Base-by-base conservation (phyloP, 2,888 invertebrate species). In the Junonia oenone region DNA sequence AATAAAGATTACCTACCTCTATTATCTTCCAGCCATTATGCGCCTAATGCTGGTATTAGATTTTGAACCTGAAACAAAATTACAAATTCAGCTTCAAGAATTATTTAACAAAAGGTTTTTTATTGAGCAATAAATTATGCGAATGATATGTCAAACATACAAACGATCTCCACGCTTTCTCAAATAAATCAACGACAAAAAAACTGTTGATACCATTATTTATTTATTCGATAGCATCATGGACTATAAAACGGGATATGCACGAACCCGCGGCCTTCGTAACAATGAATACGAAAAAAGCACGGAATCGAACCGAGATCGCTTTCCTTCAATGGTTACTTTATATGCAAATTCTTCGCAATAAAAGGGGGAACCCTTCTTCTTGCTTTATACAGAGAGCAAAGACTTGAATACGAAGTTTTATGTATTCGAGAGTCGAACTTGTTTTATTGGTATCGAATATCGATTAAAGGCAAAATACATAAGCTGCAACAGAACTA, bases 251-350 rank as follows among this genome's bases (percentile, higher is more conserved):
- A 83, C 65, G 66, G 66, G 75, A 78, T 77, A 78, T 75, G 78
- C 76, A 74, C 62, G 63, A 62, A 63, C 72, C 72, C 77, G 71
- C 76, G 83, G 80, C 81, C 83, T 87, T 81, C 78, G 73, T 72
- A 81, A 88, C 89, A 87, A 89, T 88, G 87, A 89, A 88, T 87
- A 83, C 80, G 79, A 83, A 86, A 87, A 81, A 83, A 80, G 78
- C 78, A 75, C 71, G 73, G 66, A 79, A 76, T 76, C 78, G 73
- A 83, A 78, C 80, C 77, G 78, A 82, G 89, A 89, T 90, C 88
- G 85, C 83, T 86, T 89, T 88, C 84, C 90, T 90, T 89, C 85
- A 86, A 90, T 88, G 89, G 88, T 90, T 90, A 90, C 90, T 90
- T 90, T 90, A 90, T 88, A 90, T 90, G 90, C 84, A 89, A 90